A percentile compares a stretch with the other conserved stretches of the same genome.
Evolutionary conservation across 1,140 invertebrate genomes (phyloP).

Genomic region (Centruroides vittatus): DNA sequence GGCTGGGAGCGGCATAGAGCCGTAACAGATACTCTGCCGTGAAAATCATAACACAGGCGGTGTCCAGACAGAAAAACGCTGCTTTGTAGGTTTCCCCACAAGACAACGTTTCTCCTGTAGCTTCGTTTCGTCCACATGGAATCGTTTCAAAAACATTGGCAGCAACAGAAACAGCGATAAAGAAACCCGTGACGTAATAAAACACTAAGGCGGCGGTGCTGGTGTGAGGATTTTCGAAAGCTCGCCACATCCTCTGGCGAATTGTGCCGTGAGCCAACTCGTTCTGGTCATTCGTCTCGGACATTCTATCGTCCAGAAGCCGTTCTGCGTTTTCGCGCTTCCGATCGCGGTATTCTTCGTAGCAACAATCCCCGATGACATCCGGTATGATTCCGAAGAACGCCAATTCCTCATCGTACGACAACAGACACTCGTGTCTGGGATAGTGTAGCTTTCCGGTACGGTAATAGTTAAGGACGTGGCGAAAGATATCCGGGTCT

Average conservation of each 20-base stretch:
- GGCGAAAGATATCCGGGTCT: constrained; percentile 97
- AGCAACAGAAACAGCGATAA: constrained; percentile 98
- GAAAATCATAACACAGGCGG: constrained; percentile 99
- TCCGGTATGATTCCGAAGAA: constrained; percentile 99
- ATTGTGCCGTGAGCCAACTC: constrained; percentile 59
- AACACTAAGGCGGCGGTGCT: constrained; percentile 96
- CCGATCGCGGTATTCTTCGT: constrained; percentile 95
- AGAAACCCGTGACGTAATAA: constrained; percentile 99
- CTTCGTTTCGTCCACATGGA: constrained; percentile 43
- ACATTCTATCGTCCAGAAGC: constrained; percentile 92
- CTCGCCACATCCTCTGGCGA: constrained; percentile 95
- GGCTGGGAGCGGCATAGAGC: constrained; percentile 91
- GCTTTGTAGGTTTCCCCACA: constrained; percentile 97
- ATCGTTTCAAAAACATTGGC: constrained; percentile 99
- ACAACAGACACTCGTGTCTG: constrained; percentile 96
- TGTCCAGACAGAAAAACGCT: constrained; percentile 97
- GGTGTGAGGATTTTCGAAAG: constrained; percentile 98
- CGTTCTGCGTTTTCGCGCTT: constrained; percentile 97
- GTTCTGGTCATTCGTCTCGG: constrained; percentile 66
- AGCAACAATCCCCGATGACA: constrained; percentile 95
- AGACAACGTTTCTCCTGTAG: constrained; percentile 52
- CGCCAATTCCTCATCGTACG: constrained; percentile 97
- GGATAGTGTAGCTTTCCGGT: constrained; percentile 98
- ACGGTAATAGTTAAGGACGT: constrained; percentile 97
- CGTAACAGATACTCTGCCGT: constrained; percentile 94